Evolutionary conservation across 2,888 invertebrate species (phyloP).

Genomic region (Cataglyphis albicans): DNA sequence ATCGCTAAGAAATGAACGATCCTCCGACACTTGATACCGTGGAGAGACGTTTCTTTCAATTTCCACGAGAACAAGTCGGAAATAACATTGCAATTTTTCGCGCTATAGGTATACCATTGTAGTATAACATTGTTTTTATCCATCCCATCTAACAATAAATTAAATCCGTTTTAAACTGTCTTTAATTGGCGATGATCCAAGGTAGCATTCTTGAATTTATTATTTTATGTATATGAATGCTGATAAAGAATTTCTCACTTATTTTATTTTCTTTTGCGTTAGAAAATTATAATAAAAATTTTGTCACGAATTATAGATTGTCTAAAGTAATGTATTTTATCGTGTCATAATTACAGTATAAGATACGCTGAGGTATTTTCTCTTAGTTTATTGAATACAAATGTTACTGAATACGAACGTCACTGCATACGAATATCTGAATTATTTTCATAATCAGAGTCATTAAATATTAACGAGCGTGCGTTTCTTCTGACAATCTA

Average conservation of each 20-base stretch:
- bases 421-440: too few species aligned
- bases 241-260: neutral
- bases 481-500: neutral
- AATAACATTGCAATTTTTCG: neutral
- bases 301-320: neutral
- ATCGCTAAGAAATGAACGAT: slow-evolving; percentile 45
- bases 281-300: neutral
- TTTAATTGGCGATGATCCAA: neutral
- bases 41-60: slow-evolving; percentile 25
- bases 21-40: slow-evolving; percentile 24
- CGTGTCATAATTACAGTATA: too few species aligned
- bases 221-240: neutral
- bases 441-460: neutral
- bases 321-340: neutral
- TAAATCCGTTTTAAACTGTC: neutral
- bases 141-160: too few species aligned
- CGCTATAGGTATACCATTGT: neutral
- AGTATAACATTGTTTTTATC: neutral
- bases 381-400: neutral
- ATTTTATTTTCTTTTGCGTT: neutral
- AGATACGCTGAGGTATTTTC: too few species aligned
- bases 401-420: too few species aligned
- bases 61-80: slow-evolving; percentile 20
- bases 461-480: neutral
- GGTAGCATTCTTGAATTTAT: neutral